These are phyloP conservation scores for Chamaea fasciata DNA, from an alignment of 2,113 vertebrate species.

Conservation along the genomic window DNA sequence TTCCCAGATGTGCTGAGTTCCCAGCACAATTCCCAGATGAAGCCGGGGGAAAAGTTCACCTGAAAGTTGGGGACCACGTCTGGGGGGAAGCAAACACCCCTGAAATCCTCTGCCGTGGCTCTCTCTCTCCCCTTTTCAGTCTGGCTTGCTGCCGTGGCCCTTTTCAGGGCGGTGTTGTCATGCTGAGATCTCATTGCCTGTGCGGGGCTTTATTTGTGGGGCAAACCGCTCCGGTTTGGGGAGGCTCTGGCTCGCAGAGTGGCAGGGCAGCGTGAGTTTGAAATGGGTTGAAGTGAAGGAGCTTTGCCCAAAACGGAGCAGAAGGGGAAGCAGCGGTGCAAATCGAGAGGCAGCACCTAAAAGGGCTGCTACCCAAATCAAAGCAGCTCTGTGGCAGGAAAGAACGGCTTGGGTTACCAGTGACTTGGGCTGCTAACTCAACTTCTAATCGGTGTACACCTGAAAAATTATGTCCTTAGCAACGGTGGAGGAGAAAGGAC, in stretches of 20 bases:
- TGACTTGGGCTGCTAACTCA: not conserved
- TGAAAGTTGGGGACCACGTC: not conserved
- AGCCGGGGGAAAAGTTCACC: not conserved
- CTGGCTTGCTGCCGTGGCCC: not conserved
- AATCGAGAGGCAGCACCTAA: not conserved
- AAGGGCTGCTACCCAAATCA: not conserved
- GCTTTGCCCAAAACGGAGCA: not conserved
- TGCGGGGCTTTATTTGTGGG: not conserved
- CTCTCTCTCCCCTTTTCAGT: not conserved
- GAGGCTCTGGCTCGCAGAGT: not conserved
- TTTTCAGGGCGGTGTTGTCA: not conserved
- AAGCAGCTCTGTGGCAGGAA: not conserved
- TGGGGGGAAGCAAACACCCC: not conserved
- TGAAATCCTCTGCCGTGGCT: not conserved
- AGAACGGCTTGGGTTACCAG: not conserved
- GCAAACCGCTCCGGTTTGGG: not conserved
- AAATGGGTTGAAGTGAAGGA: not conserved
- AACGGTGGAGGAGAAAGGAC: not conserved
- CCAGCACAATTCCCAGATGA: not conserved
- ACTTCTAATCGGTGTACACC: not conserved
- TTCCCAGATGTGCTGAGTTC: not conserved
- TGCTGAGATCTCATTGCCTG: fast-evolving
- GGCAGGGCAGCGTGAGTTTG: not conserved
- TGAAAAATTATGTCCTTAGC: not conserved
- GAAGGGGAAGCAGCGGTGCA: not conserved